Evolutionary conservation across 2,113 vertebrate genomes (phyloP), one percentile per base, ranked within the genome.

Genomic region (Passer montanus): DNA sequence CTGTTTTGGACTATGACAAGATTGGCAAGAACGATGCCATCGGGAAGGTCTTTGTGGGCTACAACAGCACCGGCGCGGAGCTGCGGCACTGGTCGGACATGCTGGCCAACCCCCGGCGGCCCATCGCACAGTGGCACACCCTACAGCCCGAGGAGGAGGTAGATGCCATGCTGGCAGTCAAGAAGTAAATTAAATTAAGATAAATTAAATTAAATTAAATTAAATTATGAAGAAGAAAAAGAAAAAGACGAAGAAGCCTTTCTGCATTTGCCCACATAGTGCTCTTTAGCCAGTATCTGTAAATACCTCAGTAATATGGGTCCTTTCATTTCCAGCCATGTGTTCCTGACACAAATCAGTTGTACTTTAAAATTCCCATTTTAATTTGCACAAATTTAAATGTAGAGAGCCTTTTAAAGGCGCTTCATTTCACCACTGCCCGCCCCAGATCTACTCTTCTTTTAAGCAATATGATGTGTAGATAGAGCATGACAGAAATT

Each of bases 391-490:
- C 98, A 98, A 87, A 95, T 98, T 97, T 97, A 98, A 98, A 98
- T 85, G 97, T 98, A 98, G 98, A 98, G 89, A 97, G 94, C 97
- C 97, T 95, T 97, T 95, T 93, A 91, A 95, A 93, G 97, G 95
- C 96, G 41, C 95, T 97, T 96, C 94, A 90, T 97, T 95, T 96
- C 96, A 96, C 95, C 97, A 97, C 96, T 98, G 97, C 96, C 98
- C 97, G 13, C 86, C 97, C 93, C 94, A 96, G 82, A 98, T 98
- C 98, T 98, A 98, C 98, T 99, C 99, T 99, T 99, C 99, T 99
- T 99, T 99, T 99, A 99, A 99, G 99, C 99, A 99, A 99, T 99
- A 99, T 99, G 99, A 99, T 99, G 99, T 99, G 99, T 99, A 99
- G 99, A 99, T 99, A 99, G 98, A 99, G 99, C 99, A 99, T 99